Base-by-base conservation (phyloP, 2,113 vertebrate species). In the Chloropsis hardwickii region DNA sequence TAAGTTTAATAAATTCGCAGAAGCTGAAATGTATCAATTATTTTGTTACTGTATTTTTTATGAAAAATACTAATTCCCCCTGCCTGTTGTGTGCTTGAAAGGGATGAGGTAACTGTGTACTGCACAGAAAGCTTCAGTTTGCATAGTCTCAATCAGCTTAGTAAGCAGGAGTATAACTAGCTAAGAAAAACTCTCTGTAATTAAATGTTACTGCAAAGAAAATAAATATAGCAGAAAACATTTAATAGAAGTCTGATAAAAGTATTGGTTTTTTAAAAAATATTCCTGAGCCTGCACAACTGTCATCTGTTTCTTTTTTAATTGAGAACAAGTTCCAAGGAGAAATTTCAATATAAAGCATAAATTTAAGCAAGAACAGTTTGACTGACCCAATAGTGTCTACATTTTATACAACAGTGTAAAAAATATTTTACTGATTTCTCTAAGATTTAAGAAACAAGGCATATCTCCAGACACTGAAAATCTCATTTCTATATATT, bases 1-100 rank as follows among this genome's bases (percentile, higher is more conserved):
- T 77, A 88, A 37, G 10, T 80, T 95, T 90, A 83, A 77, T 92
- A 94, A 90, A 86, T 48, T 93, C 86, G n/a, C 44, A 81, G 83
- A 92, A 95, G 78, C 54, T 65, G 72, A 90, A 96, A 94, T 57
- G n/a, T 83, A 71, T 85, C 64, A 71, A 60, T 85, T 83, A 82
- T 83, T 85, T 87, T 92, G 29, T 58, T 85, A 3, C 71, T 79
- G 21, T 44, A 37, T 85, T 90, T 64, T 78, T 85, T 21, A 67
- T 39, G 28, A 65, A 51, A 93, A 84, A 44, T 42, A 42, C 7
- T 66, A 69, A 81, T 92, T 88, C 24, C 28, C 14, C 15, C 15
- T 53, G 40, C 66, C 29, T 84, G 79, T 53, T 72, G 19, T 64
- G 50, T 66, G 57, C 37, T 69, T 81, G 58, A 72, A 81, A 67